phyloP scores from a whole-genome alignment of 2,797 vertebrate genomes.

The Pangasius krempfi region DNA sequence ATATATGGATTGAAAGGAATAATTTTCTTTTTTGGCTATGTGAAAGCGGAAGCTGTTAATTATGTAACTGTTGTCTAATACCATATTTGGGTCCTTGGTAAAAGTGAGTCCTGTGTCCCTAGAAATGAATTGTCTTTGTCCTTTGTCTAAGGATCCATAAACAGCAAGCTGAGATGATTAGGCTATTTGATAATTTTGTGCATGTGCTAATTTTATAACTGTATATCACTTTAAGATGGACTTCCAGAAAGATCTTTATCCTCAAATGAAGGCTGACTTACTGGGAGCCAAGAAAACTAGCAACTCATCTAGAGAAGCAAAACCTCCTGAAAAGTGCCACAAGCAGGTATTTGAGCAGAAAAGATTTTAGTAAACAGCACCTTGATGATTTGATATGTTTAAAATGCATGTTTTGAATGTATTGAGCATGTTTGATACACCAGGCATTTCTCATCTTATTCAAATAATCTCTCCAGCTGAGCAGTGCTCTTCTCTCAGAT shows the following conservation, averaged over 20 bases:
- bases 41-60: not conserved
- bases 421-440: not conserved
- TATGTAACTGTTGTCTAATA: not conserved
- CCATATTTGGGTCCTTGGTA: not conserved
- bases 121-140: not conserved
- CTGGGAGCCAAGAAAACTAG: conserved; percentile 73
- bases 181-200: not conserved
- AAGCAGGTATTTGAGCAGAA: conserved; percentile 11
- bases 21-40: not conserved
- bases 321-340: not conserved
- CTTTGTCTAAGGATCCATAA: not conserved
- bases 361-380: not conserved
- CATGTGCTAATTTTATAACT: not conserved
- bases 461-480: conserved; percentile 60
- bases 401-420: not conserved
- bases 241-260: conserved; percentile 79
- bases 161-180: not conserved
- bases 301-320: not conserved
- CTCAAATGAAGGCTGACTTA: conserved; percentile 80
- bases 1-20: not conserved
- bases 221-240: conserved; percentile 70
- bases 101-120: not conserved
- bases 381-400: not conserved
- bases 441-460: conserved; percentile 1
- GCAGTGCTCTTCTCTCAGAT: conserved; percentile 75